Evolutionary conservation across 2,113 vertebrate species (phyloP).

Genomic region (Climacteris rufus): DNA sequence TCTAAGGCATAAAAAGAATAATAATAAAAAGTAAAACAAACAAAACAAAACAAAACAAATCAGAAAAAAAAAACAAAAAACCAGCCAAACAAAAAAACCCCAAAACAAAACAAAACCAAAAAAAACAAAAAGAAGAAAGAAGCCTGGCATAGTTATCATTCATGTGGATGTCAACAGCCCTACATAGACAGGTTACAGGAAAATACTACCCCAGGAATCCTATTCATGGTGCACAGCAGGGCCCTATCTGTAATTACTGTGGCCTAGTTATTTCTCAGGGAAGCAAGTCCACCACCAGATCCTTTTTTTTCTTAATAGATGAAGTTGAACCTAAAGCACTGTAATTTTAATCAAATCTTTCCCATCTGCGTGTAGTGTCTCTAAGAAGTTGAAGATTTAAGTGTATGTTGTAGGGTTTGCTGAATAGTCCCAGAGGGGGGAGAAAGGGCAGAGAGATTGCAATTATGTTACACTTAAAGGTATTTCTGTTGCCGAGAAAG

Average conservation of each 20-base stretch:
- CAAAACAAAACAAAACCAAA: not conserved
- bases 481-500: slow-evolving; percentile 73
- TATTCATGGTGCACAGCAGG: slow-evolving; percentile 71
- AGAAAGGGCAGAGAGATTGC: slow-evolving; percentile 70
- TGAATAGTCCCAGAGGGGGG: slow-evolving; percentile 75
- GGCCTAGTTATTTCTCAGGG: slow-evolving; percentile 77
- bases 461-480: slow-evolving; percentile 80
- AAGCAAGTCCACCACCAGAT: slow-evolving; percentile 74
- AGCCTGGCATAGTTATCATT: slow-evolving; percentile 59
- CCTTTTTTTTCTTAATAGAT: slow-evolving; percentile 77
- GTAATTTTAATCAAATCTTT: slow-evolving; percentile 87
- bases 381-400: slow-evolving; percentile 81
- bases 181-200: slow-evolving; percentile 73
- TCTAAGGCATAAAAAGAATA: not conserved
- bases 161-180: slow-evolving; percentile 73
- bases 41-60: not conserved
- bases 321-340: slow-evolving; percentile 85
- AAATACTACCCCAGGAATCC: slow-evolving; percentile 70
- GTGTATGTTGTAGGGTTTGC: slow-evolving; percentile 76
- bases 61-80: no score
- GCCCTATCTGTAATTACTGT: slow-evolving; percentile 72
- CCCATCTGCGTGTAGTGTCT: slow-evolving; percentile 75
- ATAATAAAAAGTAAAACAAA: not conserved
- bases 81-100: no score
- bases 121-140: not conserved